phyloP scores from a whole-genome alignment of 2,888 invertebrate species.

The Trachelus troglodyta region DNA sequence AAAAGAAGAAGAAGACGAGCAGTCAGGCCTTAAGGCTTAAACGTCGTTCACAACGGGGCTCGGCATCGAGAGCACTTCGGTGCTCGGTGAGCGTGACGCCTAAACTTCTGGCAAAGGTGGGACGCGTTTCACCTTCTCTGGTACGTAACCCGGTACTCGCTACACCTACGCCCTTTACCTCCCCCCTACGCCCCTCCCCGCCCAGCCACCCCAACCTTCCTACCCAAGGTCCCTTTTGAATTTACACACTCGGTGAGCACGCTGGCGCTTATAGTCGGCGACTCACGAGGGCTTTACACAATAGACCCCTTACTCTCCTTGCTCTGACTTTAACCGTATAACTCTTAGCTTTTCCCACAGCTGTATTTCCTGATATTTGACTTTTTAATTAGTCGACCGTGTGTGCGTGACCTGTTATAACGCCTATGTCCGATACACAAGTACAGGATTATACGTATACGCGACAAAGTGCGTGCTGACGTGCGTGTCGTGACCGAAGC shows the following conservation, averaged over 20 bases:
- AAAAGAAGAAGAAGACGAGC: background rate
- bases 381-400: conserved; percentile 45
- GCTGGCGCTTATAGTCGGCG: background rate
- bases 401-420: conserved; percentile 3
- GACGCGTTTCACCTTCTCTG: background rate
- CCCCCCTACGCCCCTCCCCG: background rate
- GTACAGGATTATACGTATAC: background rate
- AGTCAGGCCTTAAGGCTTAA: background rate
- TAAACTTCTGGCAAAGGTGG: background rate
- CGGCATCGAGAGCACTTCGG: background rate
- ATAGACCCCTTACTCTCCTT: background rate
- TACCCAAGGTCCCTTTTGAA: background rate
- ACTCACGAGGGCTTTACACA: background rate
- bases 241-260: background rate
- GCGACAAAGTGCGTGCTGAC: background rate
- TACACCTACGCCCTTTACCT: conserved; percentile 1
- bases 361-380: conserved; percentile 39
- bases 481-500: background rate
- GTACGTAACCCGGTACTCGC: background rate
- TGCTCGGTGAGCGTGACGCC: background rate
- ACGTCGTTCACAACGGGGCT: background rate
- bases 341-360: conserved; percentile 5
- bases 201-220: conserved; percentile 14
- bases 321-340: conserved; percentile 3
- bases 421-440: background rate